Evolutionary conservation across 1,140 invertebrate genomes (phyloP).

Genomic region (Rhizoglyphus robini): DNA sequence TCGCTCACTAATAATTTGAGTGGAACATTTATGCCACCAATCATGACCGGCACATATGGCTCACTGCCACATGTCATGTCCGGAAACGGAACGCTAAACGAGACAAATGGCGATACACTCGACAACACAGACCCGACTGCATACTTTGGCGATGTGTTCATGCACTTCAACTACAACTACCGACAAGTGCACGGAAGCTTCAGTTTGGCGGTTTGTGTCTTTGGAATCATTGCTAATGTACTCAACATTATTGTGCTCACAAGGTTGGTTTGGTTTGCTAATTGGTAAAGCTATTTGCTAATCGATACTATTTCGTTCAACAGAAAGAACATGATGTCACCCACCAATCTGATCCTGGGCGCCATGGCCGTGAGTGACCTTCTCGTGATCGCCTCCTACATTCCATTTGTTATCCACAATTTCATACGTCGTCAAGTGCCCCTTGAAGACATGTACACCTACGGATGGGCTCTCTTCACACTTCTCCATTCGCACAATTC

Average conservation of each 20-base stretch:
- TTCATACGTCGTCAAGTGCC: conserved; percentile 38
- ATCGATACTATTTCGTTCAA: no score
- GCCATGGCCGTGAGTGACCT: conserved; percentile 66
- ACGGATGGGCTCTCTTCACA: conserved; percentile 55
- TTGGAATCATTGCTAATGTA: conserved; percentile 74
- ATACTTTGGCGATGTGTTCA: conserved; percentile 27
- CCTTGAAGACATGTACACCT: conserved; percentile 40
- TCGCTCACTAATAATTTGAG: no score
- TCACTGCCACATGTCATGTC: no score
- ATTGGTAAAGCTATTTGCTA: no score
- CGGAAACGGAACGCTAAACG: no score
- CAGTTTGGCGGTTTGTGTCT: conserved; percentile 58
- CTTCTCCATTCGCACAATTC: conserved; percentile 49
- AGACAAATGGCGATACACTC: no score
- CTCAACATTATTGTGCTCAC: conserved; percentile 79
- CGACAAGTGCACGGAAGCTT: conserved; percentile 49
- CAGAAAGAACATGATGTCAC: conserved; percentile 60
- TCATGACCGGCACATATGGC: no score
- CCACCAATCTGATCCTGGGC: conserved; percentile 71
- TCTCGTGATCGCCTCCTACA: conserved; percentile 72
- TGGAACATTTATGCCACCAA: no score
- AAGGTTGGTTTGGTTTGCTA: no score
- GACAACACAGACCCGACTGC: no score
- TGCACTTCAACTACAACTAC: conserved; percentile 33
- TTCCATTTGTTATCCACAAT: conserved; percentile 61